These are phyloP conservation scores for Torymus auratus DNA, from an alignment of 2,888 invertebrate genomes.

Conservation along the genomic window DNA sequence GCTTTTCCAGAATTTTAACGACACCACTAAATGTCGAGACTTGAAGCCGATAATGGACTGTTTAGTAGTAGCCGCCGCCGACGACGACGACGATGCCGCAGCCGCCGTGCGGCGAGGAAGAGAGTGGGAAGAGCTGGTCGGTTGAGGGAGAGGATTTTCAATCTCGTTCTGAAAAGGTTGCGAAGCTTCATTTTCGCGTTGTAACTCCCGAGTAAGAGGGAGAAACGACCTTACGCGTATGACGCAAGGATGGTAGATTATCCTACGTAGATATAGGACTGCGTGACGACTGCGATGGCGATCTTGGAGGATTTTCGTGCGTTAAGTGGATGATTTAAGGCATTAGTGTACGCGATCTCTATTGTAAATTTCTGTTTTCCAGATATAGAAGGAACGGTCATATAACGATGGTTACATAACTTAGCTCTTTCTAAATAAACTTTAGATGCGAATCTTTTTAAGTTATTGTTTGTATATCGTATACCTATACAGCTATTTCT, in stretches of 20 bases:
- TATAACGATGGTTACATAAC: no score
- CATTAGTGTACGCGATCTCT: slow-evolving; percentile 24
- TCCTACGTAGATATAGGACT: not conserved
- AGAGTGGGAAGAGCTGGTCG: no score
- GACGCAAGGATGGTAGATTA: not conserved
- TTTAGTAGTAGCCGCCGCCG: slow-evolving; percentile 59
- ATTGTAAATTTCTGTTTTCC: slow-evolving; percentile 18
- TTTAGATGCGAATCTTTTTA: no score
- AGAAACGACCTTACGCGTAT: slow-evolving; percentile 19
- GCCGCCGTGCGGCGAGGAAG: not conserved
- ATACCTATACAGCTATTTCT: no score
- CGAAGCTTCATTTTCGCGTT: slow-evolving; percentile 35
- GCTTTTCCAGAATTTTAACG: slow-evolving; percentile 75
- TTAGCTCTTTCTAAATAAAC: no score
- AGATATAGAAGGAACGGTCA: no score
- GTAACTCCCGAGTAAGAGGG: slow-evolving; percentile 1
- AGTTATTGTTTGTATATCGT: no score
- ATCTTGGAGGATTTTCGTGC: slow-evolving; percentile 23
- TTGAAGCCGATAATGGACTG: slow-evolving; percentile 65
- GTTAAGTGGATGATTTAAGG: slow-evolving; percentile 32
- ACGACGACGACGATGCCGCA: slow-evolving; percentile 30
- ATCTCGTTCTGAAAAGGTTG: slow-evolving; percentile 34
- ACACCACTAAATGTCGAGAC: slow-evolving; percentile 68
- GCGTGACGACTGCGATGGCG: slow-evolving; percentile 10
- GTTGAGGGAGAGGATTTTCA: slow-evolving; percentile 53